Base-by-base conservation (phyloP, 2,113 vertebrate genomes). In the Anhinga rufa region DNA sequence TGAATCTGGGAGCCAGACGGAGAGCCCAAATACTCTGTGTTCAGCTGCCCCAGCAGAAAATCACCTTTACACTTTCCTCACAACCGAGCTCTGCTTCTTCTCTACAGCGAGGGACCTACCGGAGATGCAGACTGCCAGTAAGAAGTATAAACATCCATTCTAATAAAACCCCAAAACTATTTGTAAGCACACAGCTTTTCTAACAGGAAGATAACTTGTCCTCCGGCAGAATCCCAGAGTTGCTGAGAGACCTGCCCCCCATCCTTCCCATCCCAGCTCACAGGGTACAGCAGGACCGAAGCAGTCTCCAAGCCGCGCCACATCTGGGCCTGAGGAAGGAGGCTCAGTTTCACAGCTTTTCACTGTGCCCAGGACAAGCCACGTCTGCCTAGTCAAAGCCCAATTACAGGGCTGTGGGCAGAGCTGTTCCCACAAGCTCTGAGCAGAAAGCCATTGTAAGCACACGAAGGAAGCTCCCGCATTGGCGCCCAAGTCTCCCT, bases 391-490 rank as follows among this genome's bases (percentile, higher is more conserved):
- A 24, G 82, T n/a, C 71, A n/a, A 26, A 85, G 71, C 74, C 46
- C 82, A 85, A 62, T 66, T 44, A 92, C 93, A 94, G 85, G 60
- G 72, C 72, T 88, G 88, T 17, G 86, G 91, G 86, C 86, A 95
- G 86, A 90, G 79, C 64, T 72, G 62, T 7, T 89, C 75, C 94
- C 96, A 92, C 78, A 65, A 40, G 57, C 71, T 61, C 79, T 18
- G 29, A 90, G 89, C 62, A 77, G 38, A 70, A 74, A 71, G 61
- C 72, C 0, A 0, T 5, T 44, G 54, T 36, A 66, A 82, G 34
- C 81, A 69, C 65, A n/a, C 0, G 0, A 66, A 77, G n/a, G 52
- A 66, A 86, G 64, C 52, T 83, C 55, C 65, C 29, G 22, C 7
- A 3, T 0, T 25, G 77, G 60, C n/a, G 88, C 10, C 19, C 2